Evolutionary conservation across 2,888 invertebrate species (phyloP), one percentile per base, ranked within the genome.

Genomic region (Scaptomyza reducta): DNA sequence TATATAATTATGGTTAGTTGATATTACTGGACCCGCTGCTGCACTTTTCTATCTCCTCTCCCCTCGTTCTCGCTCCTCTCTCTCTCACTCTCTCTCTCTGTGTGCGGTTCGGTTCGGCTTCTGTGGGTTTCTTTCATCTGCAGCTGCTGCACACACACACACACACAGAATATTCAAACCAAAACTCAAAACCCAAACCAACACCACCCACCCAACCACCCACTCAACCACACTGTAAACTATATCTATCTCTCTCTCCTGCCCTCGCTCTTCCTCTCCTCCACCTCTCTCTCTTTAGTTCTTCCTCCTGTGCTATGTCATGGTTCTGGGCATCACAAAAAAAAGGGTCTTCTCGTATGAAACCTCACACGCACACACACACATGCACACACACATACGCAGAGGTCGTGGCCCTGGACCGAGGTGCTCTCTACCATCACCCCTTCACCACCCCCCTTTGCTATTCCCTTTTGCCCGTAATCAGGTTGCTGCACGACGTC

Each of bases 401-500:
- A 68, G 70, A 69, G 86, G 77, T 83, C 65, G 73, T 75, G 80
- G 75, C 66, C 71, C 74, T 83, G 79, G 72, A 82, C 81, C 49
- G 45, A 73, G 64, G 49, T 42, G 41, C 69, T 47, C 29, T 7
- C 38, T 46, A 35, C 22, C 44, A 33, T 3, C 33, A 5, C 59
- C 51, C 25, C 29, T 55, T 10, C 31, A 40, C 44, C 35, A 14
- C 25, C 16, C 11, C 16, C 38, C 25, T 13, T 29, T 51, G 46
- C 31, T 41, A 44, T 40, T 14, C 40, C 42, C 42, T 18, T 58
- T 67, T 55, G n/a, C n/a, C n/a, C 58, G 86, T 83, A 81, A 81
- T 82, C 81, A 82, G 87, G 84, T 86, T 86, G 80, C 80, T 79
- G 84, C 80, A 77, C 87, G 76, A 78, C 50, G 82, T 72, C 87